These are phyloP conservation scores for Chrysocyon brachyurus DNA, from an alignment of 2,797 vertebrate species.

Conservation along the genomic window DNA sequence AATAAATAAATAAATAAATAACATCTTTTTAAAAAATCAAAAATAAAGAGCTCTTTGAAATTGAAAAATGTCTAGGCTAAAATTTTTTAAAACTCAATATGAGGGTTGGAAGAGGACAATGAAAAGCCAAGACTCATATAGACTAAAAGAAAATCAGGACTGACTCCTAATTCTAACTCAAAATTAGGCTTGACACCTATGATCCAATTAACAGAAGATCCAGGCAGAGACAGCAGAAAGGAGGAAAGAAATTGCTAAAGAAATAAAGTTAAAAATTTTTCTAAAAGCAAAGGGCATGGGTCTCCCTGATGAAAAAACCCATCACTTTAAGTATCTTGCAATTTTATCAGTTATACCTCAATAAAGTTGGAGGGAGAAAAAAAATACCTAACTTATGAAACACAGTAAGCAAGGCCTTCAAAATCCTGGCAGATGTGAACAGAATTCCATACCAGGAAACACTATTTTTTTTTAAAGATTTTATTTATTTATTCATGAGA, in stretches of 20 bases:
- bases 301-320: neutral
- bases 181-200: slow-evolving; percentile 17
- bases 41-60: slow-evolving; percentile 32
- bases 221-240: neutral
- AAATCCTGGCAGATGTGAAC: neutral
- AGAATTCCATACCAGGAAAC: neutral
- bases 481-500: too few relatives aligned
- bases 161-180: neutral
- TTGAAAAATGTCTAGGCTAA: neutral
- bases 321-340: neutral
- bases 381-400: neutral
- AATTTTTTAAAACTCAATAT: neutral
- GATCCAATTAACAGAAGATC: neutral
- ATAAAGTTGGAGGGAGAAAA: neutral
- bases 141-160: neutral
- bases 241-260: neutral
- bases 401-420: neutral
- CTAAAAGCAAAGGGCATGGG: neutral
- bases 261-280: slow-evolving; percentile 26
- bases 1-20: too few relatives aligned
- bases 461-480: neutral
- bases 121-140: neutral
- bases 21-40: neutral
- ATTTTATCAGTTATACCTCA: neutral
- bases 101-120: neutral